Percentiles rank a stretch among this genome's conserved stretches.
These are phyloP conservation scores for Ailuropoda melanoleuca DNA, from an alignment of 2,113 vertebrate species.

Conservation along the genomic window DNA sequence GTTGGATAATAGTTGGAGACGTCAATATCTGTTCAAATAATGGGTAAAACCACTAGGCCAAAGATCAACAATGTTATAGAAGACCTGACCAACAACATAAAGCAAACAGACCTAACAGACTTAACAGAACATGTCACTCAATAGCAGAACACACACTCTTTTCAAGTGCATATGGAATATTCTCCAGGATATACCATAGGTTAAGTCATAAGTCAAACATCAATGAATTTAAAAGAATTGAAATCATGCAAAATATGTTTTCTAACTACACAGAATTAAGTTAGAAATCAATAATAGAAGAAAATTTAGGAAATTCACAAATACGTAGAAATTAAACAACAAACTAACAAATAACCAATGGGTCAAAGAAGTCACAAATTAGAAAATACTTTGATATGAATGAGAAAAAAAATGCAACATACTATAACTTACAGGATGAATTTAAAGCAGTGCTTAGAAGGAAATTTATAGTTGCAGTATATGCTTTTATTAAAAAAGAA, in stretches of 20 bases:
- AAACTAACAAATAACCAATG: background rate
- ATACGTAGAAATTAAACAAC: background rate
- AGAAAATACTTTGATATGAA: background rate
- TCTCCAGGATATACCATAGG: background rate
- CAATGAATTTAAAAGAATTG: background rate
- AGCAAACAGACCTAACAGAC: background rate
- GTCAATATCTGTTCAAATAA: background rate
- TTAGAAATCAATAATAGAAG: background rate
- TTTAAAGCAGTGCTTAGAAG: background rate
- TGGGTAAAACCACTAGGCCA: background rate
- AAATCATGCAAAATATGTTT: background rate
- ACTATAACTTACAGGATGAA: background rate
- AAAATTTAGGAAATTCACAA: slow-evolving; percentile 27
- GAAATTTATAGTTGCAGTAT: background rate
- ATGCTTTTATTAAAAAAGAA: background rate
- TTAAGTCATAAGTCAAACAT: background rate
- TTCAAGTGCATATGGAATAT: background rate
- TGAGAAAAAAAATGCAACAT: background rate
- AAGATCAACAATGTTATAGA: background rate
- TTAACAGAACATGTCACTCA: background rate
- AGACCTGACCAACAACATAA: background rate
- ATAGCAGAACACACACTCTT: background rate
- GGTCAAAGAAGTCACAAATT: background rate
- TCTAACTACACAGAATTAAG: background rate
- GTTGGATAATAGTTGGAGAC: background rate